Evolutionary conservation across 2,113 vertebrate species (phyloP).

Genomic region (Vulpes lagopus): DNA sequence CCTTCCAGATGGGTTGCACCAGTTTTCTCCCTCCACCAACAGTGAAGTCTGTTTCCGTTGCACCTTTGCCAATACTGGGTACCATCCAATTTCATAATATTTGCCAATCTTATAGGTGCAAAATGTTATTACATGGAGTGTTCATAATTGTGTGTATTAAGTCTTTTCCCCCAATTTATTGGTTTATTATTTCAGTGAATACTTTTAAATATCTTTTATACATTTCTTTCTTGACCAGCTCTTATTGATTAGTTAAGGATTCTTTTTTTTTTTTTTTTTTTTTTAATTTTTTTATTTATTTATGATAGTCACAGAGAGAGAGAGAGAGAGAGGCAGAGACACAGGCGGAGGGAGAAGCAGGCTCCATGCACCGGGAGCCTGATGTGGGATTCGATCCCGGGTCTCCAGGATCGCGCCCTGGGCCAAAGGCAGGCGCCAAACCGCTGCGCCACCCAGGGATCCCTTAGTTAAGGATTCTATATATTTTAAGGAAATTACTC

Average conservation of each 20-base stretch:
- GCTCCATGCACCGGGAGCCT: too few species aligned
- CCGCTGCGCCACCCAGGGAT: too few species aligned
- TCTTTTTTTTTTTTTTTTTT: too few species aligned
- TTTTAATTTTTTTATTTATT: too few species aligned
- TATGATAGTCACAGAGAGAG: too few species aligned
- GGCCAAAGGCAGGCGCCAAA: too few species aligned
- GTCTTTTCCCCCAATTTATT: background rate
- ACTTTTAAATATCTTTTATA: background rate
- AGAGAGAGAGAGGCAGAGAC: too few species aligned
- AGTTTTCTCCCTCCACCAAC: background rate
- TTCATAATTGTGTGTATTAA: background rate
- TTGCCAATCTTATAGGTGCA: background rate
- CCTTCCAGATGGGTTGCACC: background rate
- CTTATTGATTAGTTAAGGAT: background rate
- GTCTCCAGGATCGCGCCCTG: too few species aligned
- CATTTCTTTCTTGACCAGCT: background rate
- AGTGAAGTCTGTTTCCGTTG: constrained; percentile 22
- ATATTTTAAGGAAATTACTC: constrained; percentile 33
- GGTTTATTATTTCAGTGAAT: constrained; percentile 22
- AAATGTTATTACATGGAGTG: background rate
- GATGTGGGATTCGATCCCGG: too few species aligned
- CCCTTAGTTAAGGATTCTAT: background rate
- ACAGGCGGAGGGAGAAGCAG: too few species aligned
- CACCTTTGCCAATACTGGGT: background rate
- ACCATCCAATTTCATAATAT: background rate